Percentiles rank a stretch among this genome's conserved stretches.
These are phyloP conservation scores for Cheilosia grossa DNA, from an alignment of 2,888 invertebrate species.

Conservation along the genomic window DNA sequence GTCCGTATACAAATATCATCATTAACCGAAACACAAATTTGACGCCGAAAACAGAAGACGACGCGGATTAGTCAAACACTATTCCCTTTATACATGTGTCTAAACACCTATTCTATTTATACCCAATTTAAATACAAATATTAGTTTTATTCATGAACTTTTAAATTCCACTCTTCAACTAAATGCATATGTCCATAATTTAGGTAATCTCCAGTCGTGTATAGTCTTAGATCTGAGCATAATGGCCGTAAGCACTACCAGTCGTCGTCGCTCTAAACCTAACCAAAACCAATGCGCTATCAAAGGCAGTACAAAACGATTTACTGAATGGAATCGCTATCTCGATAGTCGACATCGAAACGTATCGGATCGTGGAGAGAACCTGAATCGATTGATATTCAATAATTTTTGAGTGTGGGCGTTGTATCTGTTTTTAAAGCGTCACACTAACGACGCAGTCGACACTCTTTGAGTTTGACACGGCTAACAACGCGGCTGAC, in stretches of 20 bases:
- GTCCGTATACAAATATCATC: conserved; percentile 30
- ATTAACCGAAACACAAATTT: conserved; percentile 17
- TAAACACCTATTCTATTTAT: conserved; percentile 30
- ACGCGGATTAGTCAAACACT: conserved; percentile 5
- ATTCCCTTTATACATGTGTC: not conserved
- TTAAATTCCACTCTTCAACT: conserved; percentile 28
- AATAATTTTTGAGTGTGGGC: conserved; percentile 57
- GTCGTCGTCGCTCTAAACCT: not conserved
- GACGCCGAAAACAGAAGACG: not conserved
- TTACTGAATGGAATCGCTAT: conserved; percentile 57
- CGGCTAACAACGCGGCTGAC: conserved; percentile 1
- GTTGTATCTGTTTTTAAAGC: conserved; percentile 52
- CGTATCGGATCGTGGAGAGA: not conserved
- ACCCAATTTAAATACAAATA: conserved; percentile 59
- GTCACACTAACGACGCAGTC: conserved; percentile 51
- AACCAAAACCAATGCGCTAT: conserved; percentile 3
- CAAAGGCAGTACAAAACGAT: conserved; percentile 34
- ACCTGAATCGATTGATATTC: conserved; percentile 67
- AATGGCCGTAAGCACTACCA: conserved; percentile 53
- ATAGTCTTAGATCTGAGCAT: conserved; percentile 22
- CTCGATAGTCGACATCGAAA: conserved; percentile 25
- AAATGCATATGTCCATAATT: conserved; percentile 45
- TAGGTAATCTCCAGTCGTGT: conserved; percentile 38
- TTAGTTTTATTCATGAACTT: conserved; percentile 61
- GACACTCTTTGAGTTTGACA: conserved; percentile 43